Base-by-base conservation (phyloP, 2,797 vertebrate species). In the Caiman crocodilus region DNA sequence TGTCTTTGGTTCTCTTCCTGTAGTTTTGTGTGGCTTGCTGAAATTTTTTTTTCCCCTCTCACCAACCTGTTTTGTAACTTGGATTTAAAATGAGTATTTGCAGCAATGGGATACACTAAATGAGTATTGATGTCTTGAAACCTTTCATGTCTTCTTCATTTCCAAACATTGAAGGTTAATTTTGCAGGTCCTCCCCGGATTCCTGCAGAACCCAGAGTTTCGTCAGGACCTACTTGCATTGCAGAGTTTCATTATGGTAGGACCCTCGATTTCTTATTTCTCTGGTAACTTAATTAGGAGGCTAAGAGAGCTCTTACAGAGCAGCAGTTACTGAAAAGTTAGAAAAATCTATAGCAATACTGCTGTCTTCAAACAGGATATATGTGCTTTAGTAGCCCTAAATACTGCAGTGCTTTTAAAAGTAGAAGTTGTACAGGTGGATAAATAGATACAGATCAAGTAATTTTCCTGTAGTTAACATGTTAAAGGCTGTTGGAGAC, bases 181-280 rank as follows among this genome's bases (percentile, higher is more conserved):
- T 86, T 97, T 97, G 96, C 81, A 95, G 97, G 94, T 82, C 97
- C 96, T 90, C 97, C 96, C 28, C 96, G 93, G 17, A 91, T 97
- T 90, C 98, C 98, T 89, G 97, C 97, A 67, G 98, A 98, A 74
- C 91, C 97, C 50, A 86, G 90, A 63, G 73, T 88, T 79, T 64
- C 90, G 87, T 69, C 94, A 67, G 96, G 91, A 71, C 79, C 89
- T 26, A 16, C 32, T 13, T 90, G 75, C 26, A 25, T 95, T 94
- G 96, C 97, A 75, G 98, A 98, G 97, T 88, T 96, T 59, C 74
- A 88, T 80, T 97, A 94, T 60, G 98, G 99, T 99, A 98, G 95
- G 97, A 93, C 95, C 57, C 42, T 5, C 59, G 10, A 3, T 80
- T 60, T 84, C 79, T 2, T 6, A 77, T 75, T 92, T 79, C 13